Conservation (phyloP, 2,888 invertebrate genomes). For the Lordiphosa fenestrarum region DNA sequence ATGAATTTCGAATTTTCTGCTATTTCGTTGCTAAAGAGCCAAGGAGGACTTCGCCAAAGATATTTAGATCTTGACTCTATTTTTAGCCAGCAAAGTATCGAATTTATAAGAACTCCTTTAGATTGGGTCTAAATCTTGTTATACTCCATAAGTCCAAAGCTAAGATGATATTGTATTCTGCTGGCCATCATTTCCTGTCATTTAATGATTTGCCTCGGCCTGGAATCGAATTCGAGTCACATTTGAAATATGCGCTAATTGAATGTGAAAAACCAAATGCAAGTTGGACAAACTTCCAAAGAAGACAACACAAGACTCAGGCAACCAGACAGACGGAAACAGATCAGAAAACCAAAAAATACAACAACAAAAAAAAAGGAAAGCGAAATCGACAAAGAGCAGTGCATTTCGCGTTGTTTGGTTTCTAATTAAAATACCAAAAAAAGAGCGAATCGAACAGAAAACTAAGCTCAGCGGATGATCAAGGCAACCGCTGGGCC, state of each 20-base stretch:
- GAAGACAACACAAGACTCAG: constrained; percentile 13
- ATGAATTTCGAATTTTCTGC: too few species aligned
- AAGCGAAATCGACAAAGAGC: constrained; percentile 52
- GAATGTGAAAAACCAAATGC: constrained; percentile 66
- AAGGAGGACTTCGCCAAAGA: too few species aligned
- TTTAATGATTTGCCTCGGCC: constrained; percentile 21
- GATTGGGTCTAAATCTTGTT: too few species aligned
- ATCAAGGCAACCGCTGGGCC: constrained; percentile 29
- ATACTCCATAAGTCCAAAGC: too few species aligned
- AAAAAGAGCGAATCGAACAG: constrained; percentile 26
- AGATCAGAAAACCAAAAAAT: constrained; percentile 22
- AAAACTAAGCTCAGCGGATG: constrained; percentile 60
- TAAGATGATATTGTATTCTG: too few species aligned
- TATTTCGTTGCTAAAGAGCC: too few species aligned
- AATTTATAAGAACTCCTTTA: too few species aligned
- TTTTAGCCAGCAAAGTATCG: too few species aligned
- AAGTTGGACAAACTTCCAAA: constrained; percentile 24
- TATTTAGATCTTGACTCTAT: too few species aligned
- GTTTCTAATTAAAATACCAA: constrained; percentile 74
- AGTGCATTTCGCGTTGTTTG: constrained; percentile 69
- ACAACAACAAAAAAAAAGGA: constrained; percentile 24
- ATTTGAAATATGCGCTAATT: constrained; percentile 69
- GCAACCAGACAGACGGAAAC: constrained; percentile 19
- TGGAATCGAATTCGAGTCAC: constrained; percentile 29
- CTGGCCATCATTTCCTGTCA: constrained; percentile 50